phyloP scores from a whole-genome alignment of 1,140 invertebrate species.

The Helicorthomorpha holstii region DNA sequence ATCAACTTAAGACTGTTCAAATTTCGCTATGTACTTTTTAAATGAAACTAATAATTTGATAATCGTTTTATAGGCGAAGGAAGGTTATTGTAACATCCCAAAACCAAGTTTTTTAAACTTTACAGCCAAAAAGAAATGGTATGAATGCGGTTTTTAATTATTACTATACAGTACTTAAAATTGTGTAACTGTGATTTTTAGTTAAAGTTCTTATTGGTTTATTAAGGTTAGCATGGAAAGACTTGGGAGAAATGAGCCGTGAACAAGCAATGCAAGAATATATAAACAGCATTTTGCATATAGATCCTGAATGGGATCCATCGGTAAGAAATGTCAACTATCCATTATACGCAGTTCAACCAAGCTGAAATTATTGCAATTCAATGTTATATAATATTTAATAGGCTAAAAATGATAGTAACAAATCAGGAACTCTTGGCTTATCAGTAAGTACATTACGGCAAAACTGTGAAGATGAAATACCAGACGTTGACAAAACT shows the following conservation, averaged over 20 bases:
- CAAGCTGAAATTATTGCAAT: too few species aligned
- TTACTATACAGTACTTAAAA: too few species aligned
- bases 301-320: not conserved
- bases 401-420: too few species aligned
- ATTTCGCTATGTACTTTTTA: not conserved
- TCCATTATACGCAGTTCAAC: too few species aligned
- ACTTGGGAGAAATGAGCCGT: not conserved
- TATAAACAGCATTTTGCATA: not conserved
- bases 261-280: constrained; percentile 2
- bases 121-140: not conserved
- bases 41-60: not conserved
- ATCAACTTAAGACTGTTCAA: not conserved
- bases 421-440: not conserved
- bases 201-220: not conserved
- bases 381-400: too few species aligned
- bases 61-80: not conserved
- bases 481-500: not conserved
- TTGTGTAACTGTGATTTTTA: not conserved
- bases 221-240: not conserved
- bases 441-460: not conserved
- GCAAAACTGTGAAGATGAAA: not conserved
- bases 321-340: too few species aligned
- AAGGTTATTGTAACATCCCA: not conserved
- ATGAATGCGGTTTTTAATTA: not conserved
- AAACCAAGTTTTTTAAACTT: constrained; percentile 1